Percentiles rank a stretch among this genome's conserved stretches.
Conservation (phyloP, 2,113 vertebrate species). For the Kryptolebias marmoratus region DNA sequence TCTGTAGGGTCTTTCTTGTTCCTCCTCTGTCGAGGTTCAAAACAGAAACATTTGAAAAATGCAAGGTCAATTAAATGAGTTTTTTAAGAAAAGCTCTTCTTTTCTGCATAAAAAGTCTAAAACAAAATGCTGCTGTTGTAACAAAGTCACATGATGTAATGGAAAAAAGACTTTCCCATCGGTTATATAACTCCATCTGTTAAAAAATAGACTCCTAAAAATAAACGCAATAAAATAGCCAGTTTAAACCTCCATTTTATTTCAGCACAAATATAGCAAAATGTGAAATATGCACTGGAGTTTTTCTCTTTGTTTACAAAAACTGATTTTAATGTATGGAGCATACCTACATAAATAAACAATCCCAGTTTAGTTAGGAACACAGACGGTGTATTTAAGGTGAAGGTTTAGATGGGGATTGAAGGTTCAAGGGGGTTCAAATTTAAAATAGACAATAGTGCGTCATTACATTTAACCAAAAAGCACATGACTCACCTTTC, state of each 20-base stretch:
- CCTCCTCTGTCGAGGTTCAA: conserved; percentile 11
- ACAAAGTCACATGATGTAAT: not conserved
- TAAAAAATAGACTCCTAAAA: not conserved
- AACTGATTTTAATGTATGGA: not conserved
- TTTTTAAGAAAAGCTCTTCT: too few relatives aligned
- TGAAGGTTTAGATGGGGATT: not conserved
- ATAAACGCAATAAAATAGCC: not conserved
- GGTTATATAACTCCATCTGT: not conserved
- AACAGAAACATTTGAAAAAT: conserved; percentile 11
- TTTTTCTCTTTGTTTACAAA: not conserved
- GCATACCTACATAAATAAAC: not conserved
- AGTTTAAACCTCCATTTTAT: too few relatives aligned
- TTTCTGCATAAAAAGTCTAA: not conserved
- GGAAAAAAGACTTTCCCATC: not conserved
- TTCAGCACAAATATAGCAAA: too few relatives aligned
- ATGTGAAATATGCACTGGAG: too few relatives aligned
- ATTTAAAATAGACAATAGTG: not conserved
- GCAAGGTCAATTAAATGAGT: not conserved
- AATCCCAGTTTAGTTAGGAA: not conserved
- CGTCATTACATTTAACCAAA: conserved; percentile 13
- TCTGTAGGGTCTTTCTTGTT: conserved; percentile 22
- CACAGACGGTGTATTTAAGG: too few relatives aligned
- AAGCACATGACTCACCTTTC: conserved; percentile 15
- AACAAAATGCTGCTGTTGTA: not conserved
- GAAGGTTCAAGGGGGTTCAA: not conserved